These are phyloP conservation scores for Muscicapa comitata DNA, from an alignment of 2,797 vertebrate species.

Conservation along the genomic window DNA sequence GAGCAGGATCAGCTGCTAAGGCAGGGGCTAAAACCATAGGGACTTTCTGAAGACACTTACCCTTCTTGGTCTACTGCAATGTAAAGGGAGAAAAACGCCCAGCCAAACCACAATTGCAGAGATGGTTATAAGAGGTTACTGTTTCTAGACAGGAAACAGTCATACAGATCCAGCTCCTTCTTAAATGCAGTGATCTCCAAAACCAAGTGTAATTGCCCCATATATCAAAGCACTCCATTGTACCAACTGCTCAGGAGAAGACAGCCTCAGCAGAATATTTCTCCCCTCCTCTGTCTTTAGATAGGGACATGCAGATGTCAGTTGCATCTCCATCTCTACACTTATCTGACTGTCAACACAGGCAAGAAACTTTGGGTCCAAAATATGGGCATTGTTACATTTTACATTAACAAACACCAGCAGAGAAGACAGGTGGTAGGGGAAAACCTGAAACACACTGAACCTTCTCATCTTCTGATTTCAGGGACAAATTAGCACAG, in stretches of 20 bases:
- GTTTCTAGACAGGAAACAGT: not conserved
- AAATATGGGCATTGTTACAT: accelerated
- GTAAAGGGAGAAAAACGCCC: not conserved
- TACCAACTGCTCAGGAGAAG: not conserved
- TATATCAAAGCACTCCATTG: not conserved
- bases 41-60: not conserved
- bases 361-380: too few relatives aligned
- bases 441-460: not conserved
- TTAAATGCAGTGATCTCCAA: not conserved
- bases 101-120: not conserved
- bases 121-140: not conserved
- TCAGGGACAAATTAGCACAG: not conserved
- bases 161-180: not conserved
- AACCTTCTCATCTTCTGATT: not conserved
- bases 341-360: not conserved
- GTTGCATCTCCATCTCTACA: not conserved
- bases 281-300: not conserved
- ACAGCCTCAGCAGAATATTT: not conserved
- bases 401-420: not conserved
- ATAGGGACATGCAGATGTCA: not conserved
- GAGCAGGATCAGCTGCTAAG: not conserved
- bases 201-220: not conserved
- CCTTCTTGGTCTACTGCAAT: not conserved
- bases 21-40: not conserved
- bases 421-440: not conserved